Evolutionary conservation across 1,140 invertebrate species (phyloP), one percentile per base, ranked within the genome.

Genomic region (Geopemphigus sp.): DNA sequence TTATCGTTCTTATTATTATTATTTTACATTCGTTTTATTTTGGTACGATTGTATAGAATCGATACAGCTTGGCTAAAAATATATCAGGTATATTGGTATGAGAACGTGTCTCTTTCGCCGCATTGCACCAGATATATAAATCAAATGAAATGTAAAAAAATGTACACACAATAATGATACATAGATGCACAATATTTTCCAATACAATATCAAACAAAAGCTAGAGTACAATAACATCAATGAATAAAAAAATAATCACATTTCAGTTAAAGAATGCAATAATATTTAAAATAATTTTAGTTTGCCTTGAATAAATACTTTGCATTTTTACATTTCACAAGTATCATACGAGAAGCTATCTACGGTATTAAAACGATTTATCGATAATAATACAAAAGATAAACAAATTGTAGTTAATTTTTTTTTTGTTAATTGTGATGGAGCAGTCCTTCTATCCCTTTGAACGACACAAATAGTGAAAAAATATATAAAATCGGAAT

Each of bases 131-230:
- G 26, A 39, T 39, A 4, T 24, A 68, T 68, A 68, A 68, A 68
- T 68, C 66, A 68, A 50, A 68, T 68, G 47, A 45, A 22, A 68
- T 68, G 64, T 68, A 47, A 68, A 68, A 47, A 68, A 68, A 47
- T 68, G 47, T 47, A 22, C 39, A 47, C 22, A 22, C 63, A 32
- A 29, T n/a, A n/a, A n/a, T n/a, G n/a, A n/a, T n/a, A n/a, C n/a
- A n/a, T n/a, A n/a, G n/a, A 45, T 47, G n/a, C 45, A 64, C 39
- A n/a, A 66, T 12, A 66, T 39, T 45, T 66, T n/a, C 39, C 45
- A 68, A 68, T 45, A 47, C 64, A 68, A 68, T 47, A 68, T 68
- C 64, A 47, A 47, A 68, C n/a, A 68, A 68, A 8, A 47, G 47
- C n/a, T 39, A 8, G 64, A 47, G 39, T 47, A 68, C 32, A 68